These are phyloP conservation scores for Myotis findleyi DNA, from an alignment of 2,797 vertebrate genomes.

Conservation along the genomic window DNA sequence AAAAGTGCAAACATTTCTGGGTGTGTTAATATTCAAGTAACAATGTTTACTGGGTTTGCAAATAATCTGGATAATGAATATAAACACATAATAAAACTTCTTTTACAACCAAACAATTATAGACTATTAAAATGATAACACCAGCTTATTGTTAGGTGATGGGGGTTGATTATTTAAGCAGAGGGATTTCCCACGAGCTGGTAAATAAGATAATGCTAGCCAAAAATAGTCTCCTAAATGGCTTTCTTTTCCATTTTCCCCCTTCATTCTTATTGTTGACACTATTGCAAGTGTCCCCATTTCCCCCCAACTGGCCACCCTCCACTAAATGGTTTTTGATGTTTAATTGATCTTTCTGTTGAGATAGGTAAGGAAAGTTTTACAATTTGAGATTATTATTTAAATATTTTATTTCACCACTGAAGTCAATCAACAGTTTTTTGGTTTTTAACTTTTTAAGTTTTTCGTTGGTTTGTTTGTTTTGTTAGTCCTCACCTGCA, in stretches of 20 bases:
- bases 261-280: background rate
- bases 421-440: background rate
- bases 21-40: background rate
- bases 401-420: background rate
- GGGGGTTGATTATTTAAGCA: background rate
- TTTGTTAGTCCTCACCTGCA: background rate
- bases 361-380: background rate
- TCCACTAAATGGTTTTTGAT: background rate
- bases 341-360: background rate
- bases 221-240: background rate
- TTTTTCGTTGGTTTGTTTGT: no score
- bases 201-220: background rate
- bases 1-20: background rate
- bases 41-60: background rate
- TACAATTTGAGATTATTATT: background rate
- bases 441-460: background rate
- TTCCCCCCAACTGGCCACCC: background rate
- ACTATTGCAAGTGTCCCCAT: background rate
- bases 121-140: constrained; percentile 10
- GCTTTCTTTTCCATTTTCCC: background rate
- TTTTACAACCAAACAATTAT: background rate
- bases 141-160: background rate
- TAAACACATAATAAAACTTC: background rate
- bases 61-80: background rate
- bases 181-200: background rate